Base-by-base conservation (phyloP, 2,888 invertebrate genomes). In the Conchocele bisecta region DNA sequence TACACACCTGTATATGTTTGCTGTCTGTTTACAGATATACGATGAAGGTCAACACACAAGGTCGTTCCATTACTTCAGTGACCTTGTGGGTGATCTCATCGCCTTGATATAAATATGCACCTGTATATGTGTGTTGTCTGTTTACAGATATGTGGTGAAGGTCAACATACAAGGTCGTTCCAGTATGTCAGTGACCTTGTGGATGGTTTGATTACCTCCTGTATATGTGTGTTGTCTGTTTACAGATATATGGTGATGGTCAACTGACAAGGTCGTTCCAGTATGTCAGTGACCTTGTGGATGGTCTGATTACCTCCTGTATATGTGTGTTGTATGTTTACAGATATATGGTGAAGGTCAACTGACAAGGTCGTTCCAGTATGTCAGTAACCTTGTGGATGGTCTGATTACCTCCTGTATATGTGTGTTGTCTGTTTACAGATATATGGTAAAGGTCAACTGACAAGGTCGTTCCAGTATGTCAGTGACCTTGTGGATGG, bases 131-230 rank as follows among this genome's bases (percentile, higher is more conserved):
- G 17, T 20, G 7, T n/a, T n/a, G 4, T 65, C 3, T 50, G 29
- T 42, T 37, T 61, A 29, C 84, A 93, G 93, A 89, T 93, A 22
- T 93, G 93, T 84, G 93, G 93, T 7, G 88, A 91, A 48, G 93
- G 93, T 6, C 86, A 89, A 15, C 93, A 93, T 86, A 93, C 99
- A 0, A 93, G 99, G 59, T 99, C 99, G 0, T 99, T 99, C 92
- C 99, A 99, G 92, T 99, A 98, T 89, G 97, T 99, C 15, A 96
- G 96, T 9, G 99, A 99, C 93, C 93, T 99, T 81, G 97, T 99
- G 0, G 97, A 98, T 86, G 99, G 99, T 0, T 92, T 99, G 53
- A 93, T 98, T 39, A 93, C 94, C 0, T n/a, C n/a, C n/a, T n/a
- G n/a, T n/a, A n/a, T n/a, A n/a, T n/a, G n/a, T n/a, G n/a, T n/a